Conservation (phyloP, 2,888 invertebrate species). For the Acrobasis suavella region DNA sequence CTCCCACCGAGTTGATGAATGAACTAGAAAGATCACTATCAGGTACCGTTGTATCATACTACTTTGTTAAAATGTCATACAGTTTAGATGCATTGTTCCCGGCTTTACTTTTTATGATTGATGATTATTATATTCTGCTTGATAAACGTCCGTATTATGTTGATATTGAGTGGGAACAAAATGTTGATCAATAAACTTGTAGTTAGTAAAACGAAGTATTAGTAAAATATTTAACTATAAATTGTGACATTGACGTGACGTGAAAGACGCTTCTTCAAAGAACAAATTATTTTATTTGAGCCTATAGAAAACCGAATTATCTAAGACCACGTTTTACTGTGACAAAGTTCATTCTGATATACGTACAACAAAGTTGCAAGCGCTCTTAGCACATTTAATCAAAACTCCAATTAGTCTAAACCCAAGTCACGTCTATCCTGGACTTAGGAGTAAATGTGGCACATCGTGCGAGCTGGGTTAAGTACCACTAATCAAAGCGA, state of each 20-base stretch:
- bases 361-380: conserved; percentile 9
- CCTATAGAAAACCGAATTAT: too few species aligned
- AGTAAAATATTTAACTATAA: too few species aligned
- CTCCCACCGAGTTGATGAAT: conserved; percentile 59
- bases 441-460: conserved; percentile 4
- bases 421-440: conserved; percentile 8
- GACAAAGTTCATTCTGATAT: neutral
- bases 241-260: too few species aligned
- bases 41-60: conserved; percentile 53
- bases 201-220: too few species aligned
- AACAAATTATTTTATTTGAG: too few species aligned
- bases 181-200: too few species aligned
- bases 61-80: conserved; percentile 66
- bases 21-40: conserved; percentile 59
- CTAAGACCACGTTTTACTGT: too few species aligned
- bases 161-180: too few species aligned
- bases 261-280: too few species aligned
- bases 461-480: conserved; percentile 14
- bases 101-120: too few species aligned
- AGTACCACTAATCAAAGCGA: conserved; percentile 25
- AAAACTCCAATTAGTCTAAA: conserved; percentile 16
- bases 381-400: conserved; percentile 8
- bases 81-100: conserved; percentile 58
- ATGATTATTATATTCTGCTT: too few species aligned
- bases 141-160: too few species aligned